Base-by-base conservation (phyloP, 1,140 invertebrate genomes). In the Ceratina australensis region DNA sequence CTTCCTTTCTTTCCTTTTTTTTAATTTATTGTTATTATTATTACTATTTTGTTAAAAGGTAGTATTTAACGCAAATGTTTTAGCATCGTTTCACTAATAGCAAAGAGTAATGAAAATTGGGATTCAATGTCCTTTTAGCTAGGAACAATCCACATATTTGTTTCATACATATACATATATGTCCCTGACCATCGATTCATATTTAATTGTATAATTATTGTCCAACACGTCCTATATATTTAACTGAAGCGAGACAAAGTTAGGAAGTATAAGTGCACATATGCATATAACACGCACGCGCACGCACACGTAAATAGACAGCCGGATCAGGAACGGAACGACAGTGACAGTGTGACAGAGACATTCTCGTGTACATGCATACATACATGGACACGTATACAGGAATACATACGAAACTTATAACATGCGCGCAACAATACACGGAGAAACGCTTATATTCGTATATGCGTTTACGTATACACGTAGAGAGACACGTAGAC, bases 181-280 rank as follows among this genome's bases (percentile, higher is more conserved):
- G 87, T 91, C 90, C 89, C 87, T 89, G 90, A 90, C 87, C 89
- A 91, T 90, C 89, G 87, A 90, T 90, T 91, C 85, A 86, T 89
- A 81, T 88, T 88, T 87, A 83, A 88, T 71, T 84, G 79, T 63
- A 81, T 79, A 88, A 72, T 87, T 89, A 78, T 42, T 78, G 87
- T 90, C 89, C 89, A 90, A 88, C 85, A 88, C 84, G 74, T 91
- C 86, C 89, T 83, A 63, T 78, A 83, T 72, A 85, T 83, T 78
- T 63, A 80, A 80, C 61, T 79, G 68, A 54, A 82, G 28, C 49
- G 63, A 80, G 49, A 66, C 24, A 68, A 16, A 47, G 42, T 47
- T 22, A 22, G 42, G 57, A 52, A 72, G 28, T n/a, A 50, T 59
- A 42, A 22, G 15, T 69, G n/a, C 56, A 60, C 42, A 60, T 24